Base-by-base conservation (phyloP, 2,888 invertebrate genomes). In the Campopleginae sp. region DNA sequence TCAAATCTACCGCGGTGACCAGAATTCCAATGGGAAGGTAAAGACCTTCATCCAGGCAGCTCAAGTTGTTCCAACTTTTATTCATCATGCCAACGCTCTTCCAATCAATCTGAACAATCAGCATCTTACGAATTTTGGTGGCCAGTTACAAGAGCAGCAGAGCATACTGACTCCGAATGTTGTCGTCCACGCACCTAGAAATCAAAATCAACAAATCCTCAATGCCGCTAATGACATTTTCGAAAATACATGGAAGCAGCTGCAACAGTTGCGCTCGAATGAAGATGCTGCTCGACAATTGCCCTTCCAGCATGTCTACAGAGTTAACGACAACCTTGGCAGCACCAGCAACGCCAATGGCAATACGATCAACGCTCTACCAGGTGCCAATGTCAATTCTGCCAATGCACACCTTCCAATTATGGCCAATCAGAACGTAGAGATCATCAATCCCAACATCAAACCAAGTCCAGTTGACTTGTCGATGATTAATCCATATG, bases 361-460 rank as follows among this genome's bases (percentile, higher is more conserved):
- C 1, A 90, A 92, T 42, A 58, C 88, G 0, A 63, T 89, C 0
- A 92, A 91, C 66, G n/a, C 72, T 5, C 46, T 88, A 0, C 80
- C 82, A 14, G 83, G 82, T 27, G 44, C 84, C 2, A 75, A 86
- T 10, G 87, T 83, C 0, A 83, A 75, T n/a, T 48, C 87, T 23
- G 46, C 86, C 0, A 90, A 88, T 65, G 90, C 92, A 4, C 93
- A 93, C 42, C 75, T 93, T 19, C 93, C 93, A 8, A 89, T 89
- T 38, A 84, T 93, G 0, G 92, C 90, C 3, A 86, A 91, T 8
- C 92, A 91, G 61, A 93, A 92, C 27, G 93, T 94, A 0, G 91
- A 94, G 65, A 93, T 93, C 12, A 44, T 92, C 5, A 94, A 94
- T 90, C 93, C 93, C 0, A 86, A 86, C 51, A 82, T 88, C 2